Base-by-base conservation (phyloP, 2,113 vertebrate species). In the Australoheros scitulus region DNA sequence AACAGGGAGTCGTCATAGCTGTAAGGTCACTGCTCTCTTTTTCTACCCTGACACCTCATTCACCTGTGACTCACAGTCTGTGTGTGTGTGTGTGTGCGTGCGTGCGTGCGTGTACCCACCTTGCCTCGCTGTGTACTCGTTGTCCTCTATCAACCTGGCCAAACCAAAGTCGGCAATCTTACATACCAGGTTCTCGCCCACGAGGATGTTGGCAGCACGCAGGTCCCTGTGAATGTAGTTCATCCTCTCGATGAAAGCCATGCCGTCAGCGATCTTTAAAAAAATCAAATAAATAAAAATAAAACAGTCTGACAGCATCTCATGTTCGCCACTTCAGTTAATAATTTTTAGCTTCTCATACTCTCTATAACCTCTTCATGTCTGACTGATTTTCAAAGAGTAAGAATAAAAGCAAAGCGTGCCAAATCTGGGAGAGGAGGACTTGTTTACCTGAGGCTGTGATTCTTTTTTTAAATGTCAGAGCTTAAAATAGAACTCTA, bases 191-290 rank as follows among this genome's bases (percentile, higher is more conserved):
- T 98, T 99, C 92, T 99, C 98, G 61, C 97, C 97, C 57, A 99
- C 98, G 43, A 98, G 97, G 81, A 99, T 98, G 93, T 99, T 99
- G 87, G 98, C 97, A 57, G 98, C 98, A 6, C 98, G 96, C 90
- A 99, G 97, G 91, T 99, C 98, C 92, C 98, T 95, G 92, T 99
- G 98, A 93, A 99, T 99, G 95, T 99, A 99, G 95, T 99, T 99
- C 98, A 98, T 99, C 95, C 97, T 97, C 96, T 99, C 98, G 91
- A 99, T 99, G 94, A 98, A 98, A 11, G 98, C 98, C 98, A 99
- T 99, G 52, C 98, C 98, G 90, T 98, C 97, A 41, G 98, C 97
- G 85, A 98, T 98, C 98, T 98, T 68, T 47, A 18, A 68, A 68
- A 26, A 26, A 43, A 91, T 77, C 92, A 88, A 83, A 47, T 4